Evolutionary conservation across 2,113 vertebrate genomes (phyloP), one percentile per base, ranked within the genome.

Genomic region (Petrocephalus microphthalmus): DNA sequence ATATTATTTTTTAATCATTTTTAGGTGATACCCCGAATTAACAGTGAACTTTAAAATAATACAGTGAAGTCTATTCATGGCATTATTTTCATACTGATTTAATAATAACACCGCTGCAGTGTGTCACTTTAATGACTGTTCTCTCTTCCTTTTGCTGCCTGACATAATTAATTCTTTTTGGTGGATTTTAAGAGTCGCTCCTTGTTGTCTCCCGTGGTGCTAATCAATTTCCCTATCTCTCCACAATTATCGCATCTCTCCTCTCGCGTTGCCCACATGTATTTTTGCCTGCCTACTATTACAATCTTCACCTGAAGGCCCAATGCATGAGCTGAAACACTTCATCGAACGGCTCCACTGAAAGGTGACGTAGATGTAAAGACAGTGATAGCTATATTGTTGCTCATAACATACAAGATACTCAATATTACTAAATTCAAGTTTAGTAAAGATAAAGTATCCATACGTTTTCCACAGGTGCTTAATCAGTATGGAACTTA

Each of bases 201-300:
- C 20, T 2, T 52, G 67, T 82, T 60, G 56, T 82, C 85, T 81
- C 85, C 51, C 37, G 60, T 33, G 71, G 85, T 37, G 92, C 93
- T 95, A 94, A 95, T 95, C 94, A 95, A 93, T 93, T 92, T 88
- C 93, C 95, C 93, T 93, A 93, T 94, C 94, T 93, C 91, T 90
- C 90, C 91, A 94, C 95, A 94, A 95, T 95, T 93, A 94, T 93
- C 93, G 90, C 91, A 93, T 92, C 90, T 93, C 91, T 91, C 91
- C 91, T 90, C 90, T 89, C 4, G 90, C 42, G 56, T 87, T 90
- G 90, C 33, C 90, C 89, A 88, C 67, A 45, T 52, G 64, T 42
- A 85, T 88, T 25, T 74, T 51, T n/a, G 1, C 54, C 56, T 7
- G 11, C 20, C 57, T 53, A 71, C 64, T 45, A 25, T 87, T 47